Evolutionary conservation across 2,888 invertebrate species (phyloP).

Genomic region (Nineta flava): DNA sequence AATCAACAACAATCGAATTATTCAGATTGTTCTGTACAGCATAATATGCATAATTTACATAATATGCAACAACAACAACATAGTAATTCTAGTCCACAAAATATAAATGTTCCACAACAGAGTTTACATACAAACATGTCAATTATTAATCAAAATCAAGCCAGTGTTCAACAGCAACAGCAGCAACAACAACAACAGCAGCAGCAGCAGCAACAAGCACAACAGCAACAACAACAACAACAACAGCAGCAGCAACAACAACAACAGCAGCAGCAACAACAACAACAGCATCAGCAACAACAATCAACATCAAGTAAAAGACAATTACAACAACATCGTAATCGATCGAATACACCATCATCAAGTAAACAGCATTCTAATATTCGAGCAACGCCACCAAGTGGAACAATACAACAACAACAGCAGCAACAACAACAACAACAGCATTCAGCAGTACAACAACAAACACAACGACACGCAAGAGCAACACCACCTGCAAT

Average conservation of each 20-base stretch:
- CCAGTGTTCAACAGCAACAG: slow-evolving; percentile 21
- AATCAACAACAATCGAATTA: slow-evolving; percentile 30
- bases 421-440: slow-evolving; percentile 16
- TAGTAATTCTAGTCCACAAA: slow-evolving; percentile 31
- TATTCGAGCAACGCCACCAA: slow-evolving; percentile 24
- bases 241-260: slow-evolving; percentile 15
- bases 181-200: slow-evolving; percentile 19
- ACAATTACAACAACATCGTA: slow-evolving; percentile 10
- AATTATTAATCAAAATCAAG: slow-evolving; percentile 15
- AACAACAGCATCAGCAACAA: slow-evolving; percentile 20
- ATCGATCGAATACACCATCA: slow-evolving; percentile 23
- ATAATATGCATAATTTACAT: slow-evolving; percentile 37
- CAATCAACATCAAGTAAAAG: slow-evolving; percentile 17
- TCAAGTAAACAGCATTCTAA: slow-evolving; percentile 9
- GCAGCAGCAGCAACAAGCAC: slow-evolving; percentile 18
- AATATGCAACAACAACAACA: slow-evolving; percentile 27
- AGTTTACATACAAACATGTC: slow-evolving; percentile 20
- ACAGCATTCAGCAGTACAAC: slow-evolving; percentile 14
- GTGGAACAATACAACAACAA: slow-evolving; percentile 17
- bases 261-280: slow-evolving; percentile 18
- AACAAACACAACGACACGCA: slow-evolving; percentile 18
- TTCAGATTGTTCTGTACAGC: slow-evolving; percentile 56
- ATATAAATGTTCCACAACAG: slow-evolving; percentile 16
- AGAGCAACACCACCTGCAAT: slow-evolving; percentile 24
- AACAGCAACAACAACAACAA: slow-evolving; percentile 11